These are phyloP conservation scores for Lypha dubia DNA, from an alignment of 2,888 invertebrate genomes.

Conservation along the genomic window DNA sequence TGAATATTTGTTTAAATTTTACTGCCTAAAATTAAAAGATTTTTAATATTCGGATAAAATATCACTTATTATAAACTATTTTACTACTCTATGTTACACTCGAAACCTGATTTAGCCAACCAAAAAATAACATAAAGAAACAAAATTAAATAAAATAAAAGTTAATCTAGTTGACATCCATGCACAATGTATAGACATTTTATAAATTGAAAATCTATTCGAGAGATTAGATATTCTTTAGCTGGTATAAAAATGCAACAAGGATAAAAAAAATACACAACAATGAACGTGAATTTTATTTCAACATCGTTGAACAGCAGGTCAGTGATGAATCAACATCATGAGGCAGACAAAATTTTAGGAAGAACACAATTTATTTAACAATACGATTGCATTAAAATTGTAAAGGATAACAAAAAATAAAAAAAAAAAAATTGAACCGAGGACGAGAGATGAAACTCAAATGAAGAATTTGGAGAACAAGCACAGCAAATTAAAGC, in stretches of 20 bases:
- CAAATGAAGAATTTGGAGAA: conserved; percentile 11
- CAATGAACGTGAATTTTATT: conserved; percentile 51
- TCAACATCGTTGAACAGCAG: conserved; percentile 12
- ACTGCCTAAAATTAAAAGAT: no score
- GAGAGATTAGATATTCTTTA: conserved; percentile 49
- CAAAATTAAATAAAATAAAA: conserved; percentile 13
- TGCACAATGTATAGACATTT: conserved; percentile 35
- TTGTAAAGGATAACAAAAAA: conserved; percentile 14
- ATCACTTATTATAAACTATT: neutral
- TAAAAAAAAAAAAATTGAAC: no score
- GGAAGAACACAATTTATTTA: conserved; percentile 61
- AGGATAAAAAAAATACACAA: conserved; percentile 29
- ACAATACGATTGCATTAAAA: conserved; percentile 32
- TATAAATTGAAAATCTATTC: conserved; percentile 64
- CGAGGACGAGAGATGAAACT: neutral
- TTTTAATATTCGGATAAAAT: no score
- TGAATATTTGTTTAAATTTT: no score
- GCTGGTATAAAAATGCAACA: conserved; percentile 7
- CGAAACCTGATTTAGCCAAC: conserved; percentile 18
- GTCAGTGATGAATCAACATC: conserved; percentile 30
- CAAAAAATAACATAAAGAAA: no score
- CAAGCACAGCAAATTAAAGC: neutral
- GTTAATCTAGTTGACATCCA: conserved; percentile 37
- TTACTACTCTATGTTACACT: neutral
- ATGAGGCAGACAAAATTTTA: conserved; percentile 46